Base-by-base conservation (phyloP, 2,888 invertebrate species). In the Orthonevra nobilis region DNA sequence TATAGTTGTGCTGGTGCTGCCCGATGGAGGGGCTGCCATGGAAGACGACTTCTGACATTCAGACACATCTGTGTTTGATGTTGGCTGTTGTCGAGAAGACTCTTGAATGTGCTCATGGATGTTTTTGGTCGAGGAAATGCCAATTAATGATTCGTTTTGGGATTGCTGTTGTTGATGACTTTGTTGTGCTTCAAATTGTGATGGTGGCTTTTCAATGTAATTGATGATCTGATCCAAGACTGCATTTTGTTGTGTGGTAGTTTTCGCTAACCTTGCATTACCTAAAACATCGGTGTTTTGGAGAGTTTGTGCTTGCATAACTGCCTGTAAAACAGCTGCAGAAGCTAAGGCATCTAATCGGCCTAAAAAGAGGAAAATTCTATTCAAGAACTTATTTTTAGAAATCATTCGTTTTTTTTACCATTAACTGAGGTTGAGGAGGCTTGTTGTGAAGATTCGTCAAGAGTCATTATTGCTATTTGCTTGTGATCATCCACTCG, bases 331-430 rank as follows among this genome's bases (percentile, higher is more conserved):
- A 3, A 87, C 84, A 32, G 88, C 88, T 28, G 88, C 88, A 36
- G 88, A 87, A 9, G 88, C 88, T 0, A 87, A 66, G 0, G 87
- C 85, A 28, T 87, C 87, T 52, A 89, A 84, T 17, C 87, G 86
- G 2, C 86, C 87, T 36, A 40, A 46, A 9, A n/a, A 14, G 12
- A 36, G n/a, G n/a, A 66, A 0, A 12, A 14, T 12, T 30, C 7
- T 38, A 28, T 15, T 26, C 3, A 7, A 1, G 20, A n/a, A n/a
- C n/a, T n/a, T 23, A 23, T 10, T 19, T 15, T 10, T 23, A 42
- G 0, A 10, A 19, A n/a, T n/a, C n/a, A n/a, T n/a, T n/a, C n/a
- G n/a, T n/a, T n/a, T n/a, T n/a, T n/a, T n/a, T n/a, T 73, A 2
- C 23, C 23, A 23, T 23, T 23, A 5, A 23, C 5, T 5, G 23